Percentiles rank a stretch among this genome's conserved stretches.
Evolutionary conservation across 2,888 invertebrate species (phyloP).

Genomic region (Disparrhopalites patrizii): DNA sequence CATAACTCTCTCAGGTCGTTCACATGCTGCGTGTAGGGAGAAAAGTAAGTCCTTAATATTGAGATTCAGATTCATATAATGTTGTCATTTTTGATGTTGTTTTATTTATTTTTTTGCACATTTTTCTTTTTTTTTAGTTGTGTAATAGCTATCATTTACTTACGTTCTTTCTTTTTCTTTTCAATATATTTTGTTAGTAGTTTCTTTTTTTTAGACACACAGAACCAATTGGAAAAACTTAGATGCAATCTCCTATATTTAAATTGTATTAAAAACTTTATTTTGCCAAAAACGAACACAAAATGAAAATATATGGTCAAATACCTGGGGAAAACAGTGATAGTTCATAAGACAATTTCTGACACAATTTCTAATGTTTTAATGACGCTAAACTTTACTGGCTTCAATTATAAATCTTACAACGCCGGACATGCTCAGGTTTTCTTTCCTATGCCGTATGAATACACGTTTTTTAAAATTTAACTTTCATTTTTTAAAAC

Average conservation of each 20-base stretch:
- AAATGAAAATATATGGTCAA: too few relatives aligned
- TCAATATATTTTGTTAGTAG: too few relatives aligned
- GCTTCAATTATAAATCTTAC: too few relatives aligned
- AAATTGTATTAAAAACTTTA: too few relatives aligned
- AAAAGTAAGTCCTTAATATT: constrained; percentile 43
- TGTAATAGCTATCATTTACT: neutral
- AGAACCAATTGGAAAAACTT: too few relatives aligned
- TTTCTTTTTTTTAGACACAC: too few relatives aligned
- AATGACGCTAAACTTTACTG: neutral
- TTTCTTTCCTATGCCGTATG: neutral
- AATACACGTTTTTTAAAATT: too few relatives aligned
- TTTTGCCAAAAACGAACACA: too few relatives aligned
- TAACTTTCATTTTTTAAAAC: too few relatives aligned
- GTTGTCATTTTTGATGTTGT: neutral
- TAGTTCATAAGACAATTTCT: too few relatives aligned
- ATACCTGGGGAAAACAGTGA: too few relatives aligned
- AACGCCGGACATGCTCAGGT: neutral
- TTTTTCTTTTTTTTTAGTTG: neutral
- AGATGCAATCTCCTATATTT: too few relatives aligned
- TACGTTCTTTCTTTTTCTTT: neutral
- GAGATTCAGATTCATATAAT: neutral
- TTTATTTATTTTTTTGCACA: neutral
- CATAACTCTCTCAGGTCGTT: constrained; percentile 41
- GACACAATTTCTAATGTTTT: neutral
- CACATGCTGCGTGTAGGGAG: constrained; percentile 40